These are phyloP conservation scores for Oreochromis spilurus DNA, from an alignment of 2,113 vertebrate species.

Conservation along the genomic window DNA sequence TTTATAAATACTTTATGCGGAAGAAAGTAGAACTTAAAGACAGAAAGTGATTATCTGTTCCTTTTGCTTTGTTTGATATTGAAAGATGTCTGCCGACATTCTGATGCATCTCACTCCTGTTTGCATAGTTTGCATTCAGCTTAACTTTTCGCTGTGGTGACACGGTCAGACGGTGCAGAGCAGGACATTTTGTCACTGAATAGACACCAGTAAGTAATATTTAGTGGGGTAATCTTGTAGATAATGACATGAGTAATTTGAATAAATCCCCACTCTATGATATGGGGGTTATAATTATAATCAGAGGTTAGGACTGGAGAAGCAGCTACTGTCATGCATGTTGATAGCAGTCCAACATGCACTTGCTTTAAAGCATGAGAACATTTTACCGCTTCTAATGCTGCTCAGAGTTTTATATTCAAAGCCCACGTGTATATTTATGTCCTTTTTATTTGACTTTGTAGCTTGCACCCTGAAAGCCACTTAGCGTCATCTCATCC, in stretches of 20 bases:
- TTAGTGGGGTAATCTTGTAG: conserved; percentile 45
- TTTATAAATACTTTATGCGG: not conserved
- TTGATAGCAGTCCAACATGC: conserved; percentile 15
- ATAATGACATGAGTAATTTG: conserved; percentile 60
- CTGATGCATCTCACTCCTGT: not conserved
- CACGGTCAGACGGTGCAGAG: not conserved
- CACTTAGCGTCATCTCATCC: not conserved
- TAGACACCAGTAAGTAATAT: conserved; percentile 46
- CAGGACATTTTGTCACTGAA: conserved; percentile 15
- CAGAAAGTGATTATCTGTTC: not conserved
- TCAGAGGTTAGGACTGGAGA: conserved; percentile 31
- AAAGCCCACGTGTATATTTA: not conserved
- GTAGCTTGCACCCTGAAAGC: not conserved
- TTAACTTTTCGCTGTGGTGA: not conserved
- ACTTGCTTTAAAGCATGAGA: not conserved
- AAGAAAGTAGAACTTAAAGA: not conserved
- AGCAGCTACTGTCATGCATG: conserved; percentile 19
- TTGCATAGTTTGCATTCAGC: not conserved
- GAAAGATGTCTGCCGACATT: not conserved
- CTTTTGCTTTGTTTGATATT: not conserved
- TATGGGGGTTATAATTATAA: conserved; percentile 40
- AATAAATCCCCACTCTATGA: conserved; percentile 47
- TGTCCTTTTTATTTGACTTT: not conserved
- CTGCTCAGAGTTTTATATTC: not conserved
- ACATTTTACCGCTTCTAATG: not conserved